Base-by-base conservation (phyloP, 2,888 invertebrate genomes). In the Chamaedrilus cognettii region DNA sequence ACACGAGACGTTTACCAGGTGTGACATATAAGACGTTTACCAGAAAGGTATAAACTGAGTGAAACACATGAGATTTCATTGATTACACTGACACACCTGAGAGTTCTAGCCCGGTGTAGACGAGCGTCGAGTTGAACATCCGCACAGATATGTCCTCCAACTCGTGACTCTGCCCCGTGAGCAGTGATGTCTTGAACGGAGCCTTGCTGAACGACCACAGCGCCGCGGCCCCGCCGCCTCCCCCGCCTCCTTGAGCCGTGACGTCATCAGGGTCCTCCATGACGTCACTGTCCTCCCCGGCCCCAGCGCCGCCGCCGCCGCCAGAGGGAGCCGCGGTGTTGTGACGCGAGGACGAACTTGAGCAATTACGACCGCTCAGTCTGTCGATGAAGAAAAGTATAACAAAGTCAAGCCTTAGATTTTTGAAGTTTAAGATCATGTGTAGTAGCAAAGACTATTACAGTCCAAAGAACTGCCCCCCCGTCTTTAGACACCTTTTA, bases 181-280 rank as follows among this genome's bases (percentile, higher is more conserved):
- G 62, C 33, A 96, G 88, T 77, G 92, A 91, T 84, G 94, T 94
- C 1, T 90, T 88, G 65, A 95, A 85, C 5, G 89, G 87, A 69
- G 90, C 88, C 72, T 94, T 89, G 78, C 91, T 90, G 85, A 95
- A 96, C 52, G 93, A 91, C 96, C 96, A 96, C 85, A 91, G 94
- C n/a, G n/a, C n/a, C n/a, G n/a, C n/a, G n/a, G 28, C 88, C n/a
- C n/a, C n/a, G n/a, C n/a, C n/a, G n/a, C n/a, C n/a, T n/a, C n/a
- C n/a, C n/a, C n/a, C n/a, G n/a, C n/a, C n/a, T 42, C 42, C 42
- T 7, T 15, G 15, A 7, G 7, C 7, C 7, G 42, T 42, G 7
- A 42, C 42, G 42, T 42, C 42, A 7, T 42, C 42, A 11, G n/a
- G 30, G 26, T 26, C 15, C 15, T 23, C 51, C 50, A 3, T 28